A percentile compares a stretch with the other conserved stretches of the same genome.
Conservation (phyloP, 2,888 invertebrate species). For the Corbicula japonica region DNA sequence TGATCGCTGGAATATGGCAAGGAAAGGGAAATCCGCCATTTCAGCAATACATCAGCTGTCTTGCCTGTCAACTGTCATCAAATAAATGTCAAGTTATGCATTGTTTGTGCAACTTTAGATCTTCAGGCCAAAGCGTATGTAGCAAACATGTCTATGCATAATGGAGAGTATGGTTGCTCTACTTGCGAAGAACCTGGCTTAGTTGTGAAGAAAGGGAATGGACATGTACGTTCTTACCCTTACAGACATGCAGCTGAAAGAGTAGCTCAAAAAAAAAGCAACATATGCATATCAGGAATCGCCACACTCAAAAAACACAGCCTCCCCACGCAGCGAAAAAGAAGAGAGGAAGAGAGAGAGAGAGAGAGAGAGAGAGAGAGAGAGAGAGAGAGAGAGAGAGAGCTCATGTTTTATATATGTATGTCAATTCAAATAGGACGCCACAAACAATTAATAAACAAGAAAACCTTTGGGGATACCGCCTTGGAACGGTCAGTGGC, state of each 20-base stretch:
- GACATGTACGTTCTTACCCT: constrained; percentile 43
- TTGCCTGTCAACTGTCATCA: not conserved
- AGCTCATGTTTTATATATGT: no score
- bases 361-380: no score
- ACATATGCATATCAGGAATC: no score
- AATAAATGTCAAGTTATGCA: constrained; percentile 10
- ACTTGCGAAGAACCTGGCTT: constrained; percentile 40
- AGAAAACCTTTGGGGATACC: no score
- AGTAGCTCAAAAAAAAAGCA: no score
- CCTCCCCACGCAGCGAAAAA: no score
- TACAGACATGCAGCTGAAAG: not conserved
- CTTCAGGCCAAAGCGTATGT: constrained; percentile 49
- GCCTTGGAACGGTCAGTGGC: no score
- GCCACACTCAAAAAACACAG: no score
- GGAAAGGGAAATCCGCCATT: constrained; percentile 57
- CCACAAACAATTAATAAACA: no score
- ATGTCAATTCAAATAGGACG: no score
- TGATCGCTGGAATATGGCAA: constrained; percentile 56
- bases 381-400: no score
- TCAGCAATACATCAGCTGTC: constrained; percentile 11
- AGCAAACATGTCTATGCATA: constrained; percentile 43
- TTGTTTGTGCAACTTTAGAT: constrained; percentile 41
- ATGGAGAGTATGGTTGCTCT: constrained; percentile 52
- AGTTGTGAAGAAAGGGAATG: constrained; percentile 28
- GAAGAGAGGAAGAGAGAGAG: no score